Percentiles rank a stretch among this genome's conserved stretches.
Evolutionary conservation across 2,888 invertebrate species (phyloP).

Genomic region (Peribatodes rhomboidaria): DNA sequence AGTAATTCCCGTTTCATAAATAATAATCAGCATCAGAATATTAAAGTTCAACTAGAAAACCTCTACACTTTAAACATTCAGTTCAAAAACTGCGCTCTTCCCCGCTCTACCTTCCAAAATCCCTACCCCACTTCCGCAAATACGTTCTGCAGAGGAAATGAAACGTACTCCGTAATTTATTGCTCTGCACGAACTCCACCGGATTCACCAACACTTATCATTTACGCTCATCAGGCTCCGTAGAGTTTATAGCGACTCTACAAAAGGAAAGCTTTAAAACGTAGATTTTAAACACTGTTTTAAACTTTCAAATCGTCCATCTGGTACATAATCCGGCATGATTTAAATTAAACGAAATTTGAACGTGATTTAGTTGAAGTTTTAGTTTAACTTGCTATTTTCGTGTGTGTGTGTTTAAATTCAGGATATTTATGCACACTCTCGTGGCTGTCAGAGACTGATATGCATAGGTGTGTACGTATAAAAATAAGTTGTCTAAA

Average conservation of each 20-base stretch:
- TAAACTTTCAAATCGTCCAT: no score
- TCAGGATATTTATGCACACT: no score
- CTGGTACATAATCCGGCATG: no score
- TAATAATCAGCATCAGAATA: not conserved
- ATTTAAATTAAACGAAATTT: no score
- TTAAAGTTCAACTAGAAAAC: not conserved
- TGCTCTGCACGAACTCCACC: slow-evolving; percentile 67
- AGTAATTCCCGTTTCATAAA: no score
- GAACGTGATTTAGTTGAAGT: no score
- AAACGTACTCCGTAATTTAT: slow-evolving; percentile 80
- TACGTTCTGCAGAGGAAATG: slow-evolving; percentile 82
- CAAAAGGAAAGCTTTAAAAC: slow-evolving; percentile 6
- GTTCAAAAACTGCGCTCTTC: not conserved
- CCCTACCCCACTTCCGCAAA: slow-evolving; percentile 52
- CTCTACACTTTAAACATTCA: not conserved
- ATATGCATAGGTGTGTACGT: no score
- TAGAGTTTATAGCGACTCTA: slow-evolving; percentile 15
- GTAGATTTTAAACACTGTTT: slow-evolving; percentile 1
- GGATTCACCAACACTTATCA: slow-evolving; percentile 79
- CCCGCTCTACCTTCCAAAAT: slow-evolving; percentile 44
- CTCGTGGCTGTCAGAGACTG: no score
- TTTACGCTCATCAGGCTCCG: slow-evolving; percentile 67
- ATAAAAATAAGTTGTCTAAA: no score
- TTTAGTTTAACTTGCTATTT: no score
- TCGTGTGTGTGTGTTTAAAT: no score